Conservation (phyloP, 35 echinoderm and acorn worm genomes). For the Eucidaris tribuloides region DNA sequence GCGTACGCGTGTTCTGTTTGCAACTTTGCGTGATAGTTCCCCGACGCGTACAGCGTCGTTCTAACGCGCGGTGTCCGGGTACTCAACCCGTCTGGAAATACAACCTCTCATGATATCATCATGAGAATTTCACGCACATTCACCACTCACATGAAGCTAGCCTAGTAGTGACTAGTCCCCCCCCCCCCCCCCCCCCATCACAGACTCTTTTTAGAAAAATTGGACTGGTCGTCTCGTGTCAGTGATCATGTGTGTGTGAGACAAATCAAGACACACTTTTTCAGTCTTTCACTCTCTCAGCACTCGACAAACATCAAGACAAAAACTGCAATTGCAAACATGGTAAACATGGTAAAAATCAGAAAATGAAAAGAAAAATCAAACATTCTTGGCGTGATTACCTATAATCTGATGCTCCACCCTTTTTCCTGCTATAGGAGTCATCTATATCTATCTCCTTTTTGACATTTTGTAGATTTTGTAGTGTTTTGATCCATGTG, state of each 20-base stretch:
- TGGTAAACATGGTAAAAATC: neutral
- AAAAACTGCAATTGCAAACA: neutral
- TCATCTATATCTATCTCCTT: conserved; percentile 71
- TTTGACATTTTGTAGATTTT: conserved; percentile 45
- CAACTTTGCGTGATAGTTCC: no score
- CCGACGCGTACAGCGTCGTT: no score
- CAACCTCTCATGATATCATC: no score
- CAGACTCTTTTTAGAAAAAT: no score
- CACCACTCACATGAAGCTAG: no score
- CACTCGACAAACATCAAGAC: neutral
- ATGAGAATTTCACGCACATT: no score
- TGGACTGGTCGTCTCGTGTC: neutral
- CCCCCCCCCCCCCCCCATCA: neutral
- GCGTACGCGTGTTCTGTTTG: no score
- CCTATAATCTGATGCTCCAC: conserved; percentile 28
- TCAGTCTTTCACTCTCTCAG: neutral
- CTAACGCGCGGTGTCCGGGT: no score
- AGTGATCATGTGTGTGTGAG: neutral
- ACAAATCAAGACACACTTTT: neutral
- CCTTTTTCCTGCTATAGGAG: conserved; percentile 48
- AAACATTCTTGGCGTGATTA: neutral
- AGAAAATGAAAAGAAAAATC: neutral
- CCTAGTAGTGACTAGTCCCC: no score
- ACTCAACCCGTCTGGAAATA: no score
- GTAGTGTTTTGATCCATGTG: no score